A percentile compares a stretch with the other conserved stretches of the same genome.
Evolutionary conservation across 64 coral and sea anemone genomes (phyloP).

Genomic region (Montipora efflorescens): DNA sequence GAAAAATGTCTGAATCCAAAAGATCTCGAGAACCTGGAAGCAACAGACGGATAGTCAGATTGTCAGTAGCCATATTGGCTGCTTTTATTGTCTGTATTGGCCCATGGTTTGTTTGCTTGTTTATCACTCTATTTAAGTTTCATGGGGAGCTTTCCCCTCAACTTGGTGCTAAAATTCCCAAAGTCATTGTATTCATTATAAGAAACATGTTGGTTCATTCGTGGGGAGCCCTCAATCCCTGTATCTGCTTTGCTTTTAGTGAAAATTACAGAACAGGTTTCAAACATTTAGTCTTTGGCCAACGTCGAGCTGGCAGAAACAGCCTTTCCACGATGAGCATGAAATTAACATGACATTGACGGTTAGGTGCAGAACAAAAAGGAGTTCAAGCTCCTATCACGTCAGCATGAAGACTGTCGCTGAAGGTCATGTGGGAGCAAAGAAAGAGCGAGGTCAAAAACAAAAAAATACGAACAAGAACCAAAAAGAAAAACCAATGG

Average conservation of each 20-base stretch:
- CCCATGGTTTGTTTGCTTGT: background rate
- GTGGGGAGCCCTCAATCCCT: slow-evolving; percentile 14
- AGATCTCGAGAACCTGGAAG: background rate
- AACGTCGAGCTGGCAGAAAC: background rate
- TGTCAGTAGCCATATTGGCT: slow-evolving; percentile 13
- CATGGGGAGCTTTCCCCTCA: background rate
- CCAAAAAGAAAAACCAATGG: background rate
- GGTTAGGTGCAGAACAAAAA: background rate
- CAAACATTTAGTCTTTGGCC: background rate
- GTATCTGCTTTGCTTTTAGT: slow-evolving; percentile 36
- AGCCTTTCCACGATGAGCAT: background rate
- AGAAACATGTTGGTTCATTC: slow-evolving; percentile 12
- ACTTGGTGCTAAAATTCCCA: no score
- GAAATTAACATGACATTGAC: no score
- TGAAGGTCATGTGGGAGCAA: background rate
- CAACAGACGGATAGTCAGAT: background rate
- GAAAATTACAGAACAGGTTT: slow-evolving; percentile 32
- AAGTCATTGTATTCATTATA: background rate
- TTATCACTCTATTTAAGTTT: background rate
- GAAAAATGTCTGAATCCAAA: background rate
- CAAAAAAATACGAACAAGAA: background rate
- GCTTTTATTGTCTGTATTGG: slow-evolving; percentile 8
- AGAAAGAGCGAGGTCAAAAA: background rate
- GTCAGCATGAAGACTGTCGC: background rate
- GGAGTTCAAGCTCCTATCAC: background rate